Evolutionary conservation across 2,888 invertebrate species (phyloP).

Genomic region (Elmis aenea): DNA sequence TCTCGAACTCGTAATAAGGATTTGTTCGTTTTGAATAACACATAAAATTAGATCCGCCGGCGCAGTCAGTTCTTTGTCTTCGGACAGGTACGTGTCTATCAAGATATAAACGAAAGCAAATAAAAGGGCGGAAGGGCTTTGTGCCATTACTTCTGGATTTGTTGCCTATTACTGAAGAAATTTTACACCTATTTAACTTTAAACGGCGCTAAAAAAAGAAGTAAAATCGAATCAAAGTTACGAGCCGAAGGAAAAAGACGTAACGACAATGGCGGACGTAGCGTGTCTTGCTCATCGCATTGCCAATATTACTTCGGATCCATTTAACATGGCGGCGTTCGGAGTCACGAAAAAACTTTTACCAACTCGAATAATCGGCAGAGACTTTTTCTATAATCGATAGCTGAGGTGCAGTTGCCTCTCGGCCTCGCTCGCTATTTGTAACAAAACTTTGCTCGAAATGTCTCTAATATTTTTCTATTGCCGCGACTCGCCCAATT

Average conservation of each 20-base stretch:
- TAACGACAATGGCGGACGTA: slow-evolving; percentile 32
- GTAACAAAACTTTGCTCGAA: slow-evolving; percentile 21
- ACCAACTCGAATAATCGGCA: slow-evolving; percentile 26
- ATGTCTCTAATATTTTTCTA: slow-evolving; percentile 24
- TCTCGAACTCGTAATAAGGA: slow-evolving; percentile 31
- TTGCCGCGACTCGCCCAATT: slow-evolving; percentile 21
- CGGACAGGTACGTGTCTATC: slow-evolving; percentile 19
- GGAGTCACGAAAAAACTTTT: slow-evolving; percentile 21
- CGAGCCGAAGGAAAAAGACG: slow-evolving; percentile 20
- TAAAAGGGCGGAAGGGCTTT: slow-evolving; percentile 18
- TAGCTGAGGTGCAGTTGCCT: slow-evolving; percentile 22
- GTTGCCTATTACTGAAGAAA: slow-evolving; percentile 45
- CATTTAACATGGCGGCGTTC: slow-evolving; percentile 41
- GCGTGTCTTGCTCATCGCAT: slow-evolving; percentile 42
- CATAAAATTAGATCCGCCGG: slow-evolving; percentile 38
- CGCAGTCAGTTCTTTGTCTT: slow-evolving; percentile 21
- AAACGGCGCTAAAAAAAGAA: slow-evolving; percentile 39
- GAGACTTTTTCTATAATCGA: slow-evolving; percentile 31
- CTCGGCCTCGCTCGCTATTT: slow-evolving; percentile 18
- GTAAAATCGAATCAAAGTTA: slow-evolving; percentile 34
- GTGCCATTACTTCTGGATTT: slow-evolving; percentile 31
- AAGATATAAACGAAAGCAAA: slow-evolving; percentile 18
- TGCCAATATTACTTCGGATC: slow-evolving; percentile 46
- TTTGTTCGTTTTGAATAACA: slow-evolving; percentile 35
- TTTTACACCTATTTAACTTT: slow-evolving; percentile 49